Conservation (phyloP, 2,888 invertebrate species). For the Tachystola acroxantha region DNA sequence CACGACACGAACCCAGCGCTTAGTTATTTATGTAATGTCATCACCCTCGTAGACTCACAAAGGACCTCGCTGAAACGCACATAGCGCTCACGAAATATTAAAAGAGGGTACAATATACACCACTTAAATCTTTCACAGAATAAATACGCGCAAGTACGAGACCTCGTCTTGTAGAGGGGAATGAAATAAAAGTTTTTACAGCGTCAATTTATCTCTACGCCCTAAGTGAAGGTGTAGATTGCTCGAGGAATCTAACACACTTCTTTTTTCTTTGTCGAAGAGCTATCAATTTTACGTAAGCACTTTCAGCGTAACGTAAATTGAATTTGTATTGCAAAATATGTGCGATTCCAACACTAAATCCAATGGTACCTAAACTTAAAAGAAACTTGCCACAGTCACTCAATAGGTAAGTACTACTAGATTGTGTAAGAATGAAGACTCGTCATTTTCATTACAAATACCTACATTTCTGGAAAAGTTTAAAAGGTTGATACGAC, state of each 20-base stretch:
- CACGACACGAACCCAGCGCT: neutral
- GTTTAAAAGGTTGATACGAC: no score
- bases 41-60: slow-evolving; percentile 13
- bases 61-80: slow-evolving; percentile 8
- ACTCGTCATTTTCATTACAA: no score
- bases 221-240: slow-evolving; percentile 27
- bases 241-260: slow-evolving; percentile 26
- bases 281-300: slow-evolving; percentile 16
- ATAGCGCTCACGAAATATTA: slow-evolving; percentile 15
- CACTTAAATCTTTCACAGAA: slow-evolving; percentile 42
- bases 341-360: no score
- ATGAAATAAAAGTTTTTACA: slow-evolving; percentile 46
- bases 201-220: slow-evolving; percentile 45
- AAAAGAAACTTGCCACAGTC: no score
- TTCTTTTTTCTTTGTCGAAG: slow-evolving; percentile 23
- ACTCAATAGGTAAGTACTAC: no score
- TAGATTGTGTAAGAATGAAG: no score
- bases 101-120: slow-evolving; percentile 16
- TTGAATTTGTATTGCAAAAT: neutral
- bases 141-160: slow-evolving; percentile 53
- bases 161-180: neutral
- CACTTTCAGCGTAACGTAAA: neutral
- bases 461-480: no score
- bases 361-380: no score
- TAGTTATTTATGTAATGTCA: slow-evolving; percentile 15